Conservation (phyloP, 2,888 invertebrate species). For the Sinelater perroti region DNA sequence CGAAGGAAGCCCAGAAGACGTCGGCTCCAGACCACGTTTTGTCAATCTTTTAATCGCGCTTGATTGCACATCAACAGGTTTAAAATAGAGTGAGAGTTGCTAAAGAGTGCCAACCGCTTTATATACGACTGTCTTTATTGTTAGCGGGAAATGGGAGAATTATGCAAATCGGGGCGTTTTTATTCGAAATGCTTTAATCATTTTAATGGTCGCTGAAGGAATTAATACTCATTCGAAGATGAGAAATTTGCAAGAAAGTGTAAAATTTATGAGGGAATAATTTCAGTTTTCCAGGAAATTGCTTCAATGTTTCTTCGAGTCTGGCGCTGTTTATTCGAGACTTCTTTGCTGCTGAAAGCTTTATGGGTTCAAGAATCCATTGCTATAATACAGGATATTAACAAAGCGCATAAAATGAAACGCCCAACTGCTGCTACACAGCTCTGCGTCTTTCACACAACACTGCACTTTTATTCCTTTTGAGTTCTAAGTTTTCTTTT, state of each 20-base stretch:
- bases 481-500: slow-evolving; percentile 1
- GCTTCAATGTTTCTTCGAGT: slow-evolving; percentile 55
- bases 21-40: slow-evolving; percentile 48
- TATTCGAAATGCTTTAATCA: slow-evolving; percentile 55
- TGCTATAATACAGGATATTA: slow-evolving; percentile 49
- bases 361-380: slow-evolving; percentile 49
- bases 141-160: slow-evolving; percentile 41
- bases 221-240: slow-evolving; percentile 52
- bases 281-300: slow-evolving; percentile 59
- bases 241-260: slow-evolving; percentile 50
- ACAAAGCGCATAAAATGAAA: slow-evolving; percentile 48
- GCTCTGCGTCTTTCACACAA: slow-evolving; percentile 33
- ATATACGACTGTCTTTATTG: slow-evolving; percentile 15
- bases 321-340: slow-evolving; percentile 43
- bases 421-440: slow-evolving; percentile 34
- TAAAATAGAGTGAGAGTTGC: slow-evolving; percentile 13
- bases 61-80: slow-evolving; percentile 45
- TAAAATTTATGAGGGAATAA: slow-evolving; percentile 57
- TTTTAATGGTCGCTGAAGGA: slow-evolving; percentile 55
- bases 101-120: slow-evolving; percentile 13
- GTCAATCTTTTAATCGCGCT: slow-evolving; percentile 46
- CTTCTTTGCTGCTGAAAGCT: slow-evolving; percentile 41
- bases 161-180: slow-evolving; percentile 49
- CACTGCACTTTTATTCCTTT: not conserved
- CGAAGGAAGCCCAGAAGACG: slow-evolving; percentile 42